phyloP scores from a whole-genome alignment of 2,888 invertebrate species.

The Fissipunctia ypsillon region DNA sequence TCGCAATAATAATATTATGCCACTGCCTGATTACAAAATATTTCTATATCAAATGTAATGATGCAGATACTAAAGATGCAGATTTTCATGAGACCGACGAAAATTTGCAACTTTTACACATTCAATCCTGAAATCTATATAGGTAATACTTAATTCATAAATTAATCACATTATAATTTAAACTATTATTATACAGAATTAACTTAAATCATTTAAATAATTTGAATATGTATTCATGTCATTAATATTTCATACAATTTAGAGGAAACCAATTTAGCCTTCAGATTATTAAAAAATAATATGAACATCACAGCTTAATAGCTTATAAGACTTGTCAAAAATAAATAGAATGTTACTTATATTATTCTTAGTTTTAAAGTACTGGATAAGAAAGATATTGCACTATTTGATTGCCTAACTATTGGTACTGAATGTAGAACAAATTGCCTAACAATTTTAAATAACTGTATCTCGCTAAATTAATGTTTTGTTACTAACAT shows the following conservation, averaged over 20 bases:
- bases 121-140: slow-evolving; percentile 43
- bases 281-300: slow-evolving; percentile 59
- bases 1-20: slow-evolving; percentile 56
- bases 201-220: slow-evolving; percentile 49
- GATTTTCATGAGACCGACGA: slow-evolving; percentile 78
- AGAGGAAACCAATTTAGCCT: slow-evolving; percentile 66
- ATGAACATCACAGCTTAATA: slow-evolving; percentile 65
- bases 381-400: slow-evolving; percentile 71
- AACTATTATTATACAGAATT: slow-evolving; percentile 45
- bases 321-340: slow-evolving; percentile 57
- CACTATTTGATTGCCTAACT: slow-evolving; percentile 68
- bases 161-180: slow-evolving; percentile 62
- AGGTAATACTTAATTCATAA: slow-evolving; percentile 54
- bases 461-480: slow-evolving; percentile 53
- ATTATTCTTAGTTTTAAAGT: slow-evolving; percentile 54
- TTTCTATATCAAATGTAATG: slow-evolving; percentile 41
- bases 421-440: slow-evolving; percentile 57
- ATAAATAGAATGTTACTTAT: slow-evolving; percentile 69
- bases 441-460: slow-evolving; percentile 50
- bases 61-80: slow-evolving; percentile 74
- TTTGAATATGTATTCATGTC: slow-evolving; percentile 50
- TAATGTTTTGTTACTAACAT: slow-evolving; percentile 37
- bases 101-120: slow-evolving; percentile 77
- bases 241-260: slow-evolving; percentile 56
- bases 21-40: slow-evolving; percentile 54